A percentile compares a stretch with the other conserved stretches of the same genome.
Evolutionary conservation across 2,888 invertebrate genomes (phyloP).

Genomic region (Bursaphelenchus okinawaensis): DNA sequence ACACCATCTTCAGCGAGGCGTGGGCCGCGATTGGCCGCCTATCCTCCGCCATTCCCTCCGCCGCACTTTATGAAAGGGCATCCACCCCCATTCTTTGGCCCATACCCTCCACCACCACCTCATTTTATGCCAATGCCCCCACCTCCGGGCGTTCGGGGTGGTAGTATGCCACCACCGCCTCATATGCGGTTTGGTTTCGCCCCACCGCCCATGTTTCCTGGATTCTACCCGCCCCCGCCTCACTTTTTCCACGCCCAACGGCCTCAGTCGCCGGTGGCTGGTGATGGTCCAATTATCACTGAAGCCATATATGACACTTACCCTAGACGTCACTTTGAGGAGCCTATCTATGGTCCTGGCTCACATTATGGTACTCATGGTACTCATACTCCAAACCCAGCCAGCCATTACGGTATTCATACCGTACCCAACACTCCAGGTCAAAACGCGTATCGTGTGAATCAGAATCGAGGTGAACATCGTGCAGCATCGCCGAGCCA

Average conservation of each 20-base stretch:
- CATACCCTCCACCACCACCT: slow-evolving; percentile 28
- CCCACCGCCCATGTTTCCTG: slow-evolving; percentile 6
- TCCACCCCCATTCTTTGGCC: slow-evolving; percentile 17
- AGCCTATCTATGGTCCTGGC: slow-evolving; percentile 65
- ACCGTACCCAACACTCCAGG: too few species aligned
- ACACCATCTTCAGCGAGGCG: neutral
- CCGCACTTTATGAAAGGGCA: slow-evolving; percentile 21
- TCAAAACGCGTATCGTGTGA: neutral
- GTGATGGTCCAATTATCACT: slow-evolving; percentile 50
- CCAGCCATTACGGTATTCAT: slow-evolving; percentile 41
- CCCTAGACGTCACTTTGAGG: slow-evolving; percentile 56
- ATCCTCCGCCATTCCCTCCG: slow-evolving; percentile 24
- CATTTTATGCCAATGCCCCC: slow-evolving; percentile 18
- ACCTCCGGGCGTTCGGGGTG: slow-evolving; percentile 10
- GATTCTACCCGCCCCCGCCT: slow-evolving; percentile 21
- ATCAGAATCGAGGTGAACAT: too few species aligned
- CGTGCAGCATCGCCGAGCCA: slow-evolving; percentile 22
- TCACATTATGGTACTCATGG: too few species aligned
- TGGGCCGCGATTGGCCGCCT: neutral
- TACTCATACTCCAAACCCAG: slow-evolving; percentile 39
- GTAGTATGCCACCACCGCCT: slow-evolving; percentile 5
- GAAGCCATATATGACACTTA: slow-evolving; percentile 49
- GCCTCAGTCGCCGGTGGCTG: slow-evolving; percentile 14
- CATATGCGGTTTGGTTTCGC: neutral
- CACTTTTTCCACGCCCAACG: slow-evolving; percentile 22